These are phyloP conservation scores for Motacilla alba DNA, from an alignment of 2,113 vertebrate species.

Conservation along the genomic window DNA sequence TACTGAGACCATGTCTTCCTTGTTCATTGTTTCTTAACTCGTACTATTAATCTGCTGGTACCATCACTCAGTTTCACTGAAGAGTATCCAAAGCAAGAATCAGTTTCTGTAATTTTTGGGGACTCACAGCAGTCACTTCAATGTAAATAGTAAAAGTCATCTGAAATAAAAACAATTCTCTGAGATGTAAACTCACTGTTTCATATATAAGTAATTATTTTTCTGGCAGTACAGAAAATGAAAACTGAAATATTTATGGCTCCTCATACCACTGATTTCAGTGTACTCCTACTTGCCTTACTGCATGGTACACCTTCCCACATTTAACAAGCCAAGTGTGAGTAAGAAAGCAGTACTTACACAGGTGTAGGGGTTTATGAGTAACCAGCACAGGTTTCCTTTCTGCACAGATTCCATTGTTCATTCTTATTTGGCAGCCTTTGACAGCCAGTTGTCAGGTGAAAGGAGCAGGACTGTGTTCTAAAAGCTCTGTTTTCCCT, in stretches of 20 bases:
- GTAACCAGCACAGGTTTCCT: not conserved
- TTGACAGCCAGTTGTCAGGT: not conserved
- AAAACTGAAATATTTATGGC: slow-evolving; percentile 34
- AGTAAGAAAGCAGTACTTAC: not conserved
- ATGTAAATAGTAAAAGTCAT: not conserved
- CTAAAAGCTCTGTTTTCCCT: not conserved
- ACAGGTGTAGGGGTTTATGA: not conserved
- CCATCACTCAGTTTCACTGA: slow-evolving; percentile 15
- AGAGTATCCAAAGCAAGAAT: not conserved
- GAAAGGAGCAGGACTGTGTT: not conserved
- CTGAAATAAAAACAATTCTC: slow-evolving; percentile 1
- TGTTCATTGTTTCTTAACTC: slow-evolving; percentile 38
- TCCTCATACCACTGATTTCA: not conserved
- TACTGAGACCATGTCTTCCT: slow-evolving; percentile 16
- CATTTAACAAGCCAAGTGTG: not conserved
- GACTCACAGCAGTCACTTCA: not conserved
- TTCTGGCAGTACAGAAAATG: not conserved
- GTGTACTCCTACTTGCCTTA: not conserved
- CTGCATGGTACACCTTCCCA: not conserved
- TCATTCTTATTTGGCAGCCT: not conserved
- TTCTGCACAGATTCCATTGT: not conserved
- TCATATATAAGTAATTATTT: not conserved
- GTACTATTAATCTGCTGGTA: slow-evolving; percentile 29
- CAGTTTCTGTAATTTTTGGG: not conserved
- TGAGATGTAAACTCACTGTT: not conserved